phyloP scores from a whole-genome alignment of 1,140 invertebrate genomes.

The Pissodes strobi region DNA sequence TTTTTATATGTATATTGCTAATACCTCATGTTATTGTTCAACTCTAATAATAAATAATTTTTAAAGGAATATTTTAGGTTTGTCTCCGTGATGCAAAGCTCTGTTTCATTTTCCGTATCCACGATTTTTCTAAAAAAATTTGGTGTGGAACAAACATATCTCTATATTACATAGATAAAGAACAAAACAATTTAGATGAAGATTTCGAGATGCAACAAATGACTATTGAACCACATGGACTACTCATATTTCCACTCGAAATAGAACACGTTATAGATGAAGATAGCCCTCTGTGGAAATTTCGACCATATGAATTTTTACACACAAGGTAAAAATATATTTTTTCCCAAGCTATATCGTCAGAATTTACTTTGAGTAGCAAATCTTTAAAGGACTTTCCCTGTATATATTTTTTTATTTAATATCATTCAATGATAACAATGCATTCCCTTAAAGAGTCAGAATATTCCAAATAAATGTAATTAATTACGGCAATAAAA shows the following conservation, averaged over 20 bases:
- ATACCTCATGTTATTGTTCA: background rate
- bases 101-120: conserved; percentile 46
- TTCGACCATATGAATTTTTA: conserved; percentile 57
- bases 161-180: conserved; percentile 44
- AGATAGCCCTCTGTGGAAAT: conserved; percentile 61
- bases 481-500: no score
- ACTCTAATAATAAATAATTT: no score
- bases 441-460: no score
- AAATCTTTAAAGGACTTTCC: no score
- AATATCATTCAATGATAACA: no score
- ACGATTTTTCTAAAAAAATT: conserved; percentile 43
- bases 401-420: no score
- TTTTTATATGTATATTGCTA: no score
- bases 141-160: conserved; percentile 45
- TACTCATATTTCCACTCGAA: conserved; percentile 67
- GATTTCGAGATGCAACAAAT: conserved; percentile 44
- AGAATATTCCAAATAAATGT: no score
- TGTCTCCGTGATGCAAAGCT: conserved; percentile 45
- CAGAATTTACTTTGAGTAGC: no score
- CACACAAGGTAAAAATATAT: conserved; percentile 38
- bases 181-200: conserved; percentile 25
- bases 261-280: conserved; percentile 66
- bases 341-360: no score
- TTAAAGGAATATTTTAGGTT: conserved; percentile 38
- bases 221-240: conserved; percentile 47